Percentiles rank a stretch among this genome's conserved stretches.
Evolutionary conservation across 1,140 invertebrate genomes (phyloP).

Genomic region (Lethocerus indicus): DNA sequence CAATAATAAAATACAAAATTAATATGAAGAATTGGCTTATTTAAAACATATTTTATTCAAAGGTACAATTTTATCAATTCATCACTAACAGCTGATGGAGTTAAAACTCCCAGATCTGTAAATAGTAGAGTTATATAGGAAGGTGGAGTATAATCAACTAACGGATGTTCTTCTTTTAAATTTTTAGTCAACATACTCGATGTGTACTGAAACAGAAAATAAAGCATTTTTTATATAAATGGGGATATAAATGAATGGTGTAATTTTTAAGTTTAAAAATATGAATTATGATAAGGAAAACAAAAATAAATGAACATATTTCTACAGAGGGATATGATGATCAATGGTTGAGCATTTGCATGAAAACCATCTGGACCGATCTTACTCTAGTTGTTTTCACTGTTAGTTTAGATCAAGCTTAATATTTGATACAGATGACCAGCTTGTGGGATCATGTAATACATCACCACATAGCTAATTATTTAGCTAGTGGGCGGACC

Average conservation of each 20-base stretch:
- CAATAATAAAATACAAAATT: not conserved
- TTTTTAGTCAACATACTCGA: slow-evolving; percentile 38
- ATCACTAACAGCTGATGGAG: slow-evolving; percentile 90
- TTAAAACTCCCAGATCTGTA: slow-evolving; percentile 88
- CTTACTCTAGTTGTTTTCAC: too few relatives aligned
- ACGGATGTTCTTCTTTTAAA: slow-evolving; percentile 57
- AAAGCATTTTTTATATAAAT: not conserved
- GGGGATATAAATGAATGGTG: not conserved
- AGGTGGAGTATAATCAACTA: slow-evolving; percentile 93
- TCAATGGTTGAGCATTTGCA: too few relatives aligned
- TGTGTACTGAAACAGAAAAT: slow-evolving; percentile 39
- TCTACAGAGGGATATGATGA: too few relatives aligned
- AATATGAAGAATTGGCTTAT: not conserved
- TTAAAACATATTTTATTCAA: slow-evolving; percentile 24
- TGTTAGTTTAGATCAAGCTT: too few relatives aligned
- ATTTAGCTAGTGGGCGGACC: too few relatives aligned
- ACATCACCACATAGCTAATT: too few relatives aligned
- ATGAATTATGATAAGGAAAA: not conserved
- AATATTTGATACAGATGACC: too few relatives aligned
- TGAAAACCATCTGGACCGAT: too few relatives aligned
- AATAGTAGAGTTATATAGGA: slow-evolving; percentile 82
- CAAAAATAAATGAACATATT: not conserved
- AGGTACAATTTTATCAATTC: slow-evolving; percentile 93
- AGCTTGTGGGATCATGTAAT: too few relatives aligned
- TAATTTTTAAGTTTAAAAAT: not conserved